These are phyloP conservation scores for Tachystola acroxantha DNA, from an alignment of 2,888 invertebrate species.

Conservation along the genomic window DNA sequence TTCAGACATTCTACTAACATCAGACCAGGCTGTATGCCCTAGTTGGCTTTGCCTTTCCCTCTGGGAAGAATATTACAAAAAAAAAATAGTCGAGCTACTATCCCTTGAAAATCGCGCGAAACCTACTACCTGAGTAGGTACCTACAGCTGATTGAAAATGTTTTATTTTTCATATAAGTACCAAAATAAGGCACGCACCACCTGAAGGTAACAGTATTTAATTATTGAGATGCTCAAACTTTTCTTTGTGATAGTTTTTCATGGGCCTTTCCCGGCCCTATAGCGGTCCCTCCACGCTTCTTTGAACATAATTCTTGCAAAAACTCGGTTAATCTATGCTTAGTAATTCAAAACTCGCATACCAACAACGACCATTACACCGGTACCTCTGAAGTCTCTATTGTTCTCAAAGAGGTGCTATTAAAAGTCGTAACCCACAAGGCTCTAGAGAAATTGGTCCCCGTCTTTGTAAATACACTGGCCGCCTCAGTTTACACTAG, in stretches of 20 bases:
- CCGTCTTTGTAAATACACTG: not conserved
- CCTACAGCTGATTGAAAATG: no score
- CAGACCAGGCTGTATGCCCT: no score
- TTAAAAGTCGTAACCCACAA: not conserved
- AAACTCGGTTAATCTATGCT: conserved; percentile 8
- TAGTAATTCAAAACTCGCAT: conserved; percentile 9
- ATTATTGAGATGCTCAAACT: no score
- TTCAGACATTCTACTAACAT: no score
- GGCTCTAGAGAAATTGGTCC: not conserved
- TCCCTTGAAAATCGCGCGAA: no score
- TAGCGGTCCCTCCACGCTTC: conserved; percentile 8
- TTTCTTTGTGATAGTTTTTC: not conserved
- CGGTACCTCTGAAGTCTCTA: not conserved
- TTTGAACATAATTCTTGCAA: conserved; percentile 6
- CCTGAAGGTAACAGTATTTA: no score
- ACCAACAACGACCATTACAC: not conserved
- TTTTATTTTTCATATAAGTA: no score
- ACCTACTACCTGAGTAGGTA: no score
- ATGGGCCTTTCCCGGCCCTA: not conserved
- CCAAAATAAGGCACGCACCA: no score
- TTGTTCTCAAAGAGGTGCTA: not conserved
- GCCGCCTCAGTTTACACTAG: not conserved
- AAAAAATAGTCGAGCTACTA: no score
- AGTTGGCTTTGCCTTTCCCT: no score
- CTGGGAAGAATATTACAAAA: no score